Evolutionary conservation across 2,797 vertebrate genomes (phyloP).

Genomic region (Caiman crocodilus): DNA sequence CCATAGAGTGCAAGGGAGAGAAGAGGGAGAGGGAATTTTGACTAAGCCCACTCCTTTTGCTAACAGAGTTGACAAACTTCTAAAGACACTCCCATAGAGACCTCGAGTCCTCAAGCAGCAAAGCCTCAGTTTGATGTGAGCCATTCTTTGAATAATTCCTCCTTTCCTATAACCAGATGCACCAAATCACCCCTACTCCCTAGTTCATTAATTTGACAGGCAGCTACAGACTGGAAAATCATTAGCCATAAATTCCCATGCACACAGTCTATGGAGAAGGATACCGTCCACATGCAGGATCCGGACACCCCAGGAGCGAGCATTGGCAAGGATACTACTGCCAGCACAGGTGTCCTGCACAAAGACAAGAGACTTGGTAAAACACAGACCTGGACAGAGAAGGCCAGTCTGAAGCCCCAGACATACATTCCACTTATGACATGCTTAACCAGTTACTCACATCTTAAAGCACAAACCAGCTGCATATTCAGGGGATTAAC

Average conservation of each 20-base stretch:
- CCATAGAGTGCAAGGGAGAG: neutral
- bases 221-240: too few species aligned
- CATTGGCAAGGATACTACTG: conserved; percentile 83
- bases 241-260: too few species aligned
- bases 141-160: neutral
- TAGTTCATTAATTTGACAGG: neutral
- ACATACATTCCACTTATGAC: too few species aligned
- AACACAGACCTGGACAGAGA: neutral
- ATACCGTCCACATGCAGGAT: conserved; percentile 90
- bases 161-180: neutral
- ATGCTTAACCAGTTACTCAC: too few species aligned
- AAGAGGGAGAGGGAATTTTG: neutral
- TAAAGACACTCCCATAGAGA: neutral
- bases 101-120: neutral
- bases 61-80: neutral
- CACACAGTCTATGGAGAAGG: conserved; percentile 69
- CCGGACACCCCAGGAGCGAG: conserved; percentile 89
- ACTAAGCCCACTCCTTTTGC: neutral
- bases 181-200: neutral
- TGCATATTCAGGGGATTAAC: too few species aligned
- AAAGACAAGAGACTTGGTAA: conserved; percentile 41
- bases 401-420: neutral
- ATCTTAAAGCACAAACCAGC: too few species aligned
- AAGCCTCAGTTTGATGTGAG: neutral
- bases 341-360: conserved; percentile 81